Base-by-base conservation (phyloP, 2,888 invertebrate species). In the Omphaloscelis lunosa region DNA sequence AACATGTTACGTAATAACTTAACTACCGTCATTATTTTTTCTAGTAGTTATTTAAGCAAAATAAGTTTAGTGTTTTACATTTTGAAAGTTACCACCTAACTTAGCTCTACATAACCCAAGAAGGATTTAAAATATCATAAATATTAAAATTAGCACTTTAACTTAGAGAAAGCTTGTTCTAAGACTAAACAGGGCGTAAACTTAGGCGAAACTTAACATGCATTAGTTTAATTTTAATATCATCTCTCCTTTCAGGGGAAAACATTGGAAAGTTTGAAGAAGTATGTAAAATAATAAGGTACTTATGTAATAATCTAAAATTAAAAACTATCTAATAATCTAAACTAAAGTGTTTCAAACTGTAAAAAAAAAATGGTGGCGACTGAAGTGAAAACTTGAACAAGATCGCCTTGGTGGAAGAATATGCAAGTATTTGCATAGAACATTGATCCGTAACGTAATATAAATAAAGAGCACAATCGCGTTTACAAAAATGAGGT, bases 141-240 rank as follows among this genome's bases (percentile, higher is more conserved):
- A 58, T 78, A 78, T 76, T 76, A 58, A 65, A 65, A 78, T 76
- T 39, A 78, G n/a, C 34, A 58, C 15, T 7, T n/a, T 58, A 78
- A 17, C 27, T 9, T 7, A 39, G 79, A 20, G 77, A 77, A 77
- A 77, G 79, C 59, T 77, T 41, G 56, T 29, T 48, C 27, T 48
- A 20, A 5, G 48, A 75, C 75, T 39, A 23, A 56, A 78, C 53
- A 34, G 45, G 53, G 53, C 11, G 34, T 63, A 23, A 78, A 75
- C 23, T 53, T 17, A 34, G 17, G 27, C 34, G 17, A 45, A 77
- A 17, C 6, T 45, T 7, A 7, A 29, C 4, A 17, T 61, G 20
- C n/a, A 5, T 72, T 29, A 23, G 12, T 29, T 62, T 48, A 17
- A n/a, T 45, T 76, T 75, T 45, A 45, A n/a, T 23, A 11, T 17